Conservation (phyloP, 2,797 vertebrate species). For the Cryptoprocta ferox region DNA sequence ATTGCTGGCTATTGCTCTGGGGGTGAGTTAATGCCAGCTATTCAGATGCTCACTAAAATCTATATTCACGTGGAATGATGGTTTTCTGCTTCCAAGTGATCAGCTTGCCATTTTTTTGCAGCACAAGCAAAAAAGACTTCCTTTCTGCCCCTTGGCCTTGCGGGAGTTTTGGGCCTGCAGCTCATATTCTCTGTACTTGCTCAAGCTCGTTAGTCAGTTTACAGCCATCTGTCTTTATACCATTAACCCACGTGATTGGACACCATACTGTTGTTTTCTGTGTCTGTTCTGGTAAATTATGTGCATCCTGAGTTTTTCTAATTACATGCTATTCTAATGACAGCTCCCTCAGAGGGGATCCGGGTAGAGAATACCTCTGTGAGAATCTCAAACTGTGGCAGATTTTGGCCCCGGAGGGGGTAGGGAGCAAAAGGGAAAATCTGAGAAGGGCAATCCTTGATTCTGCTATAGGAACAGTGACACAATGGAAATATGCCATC, state of each 20-base stretch:
- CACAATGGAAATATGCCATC: not conserved
- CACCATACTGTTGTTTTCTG: constrained; percentile 23
- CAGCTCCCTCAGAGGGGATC: not conserved
- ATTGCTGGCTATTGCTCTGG: constrained; percentile 60
- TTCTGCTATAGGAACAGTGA: not conserved
- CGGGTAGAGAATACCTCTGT: not conserved
- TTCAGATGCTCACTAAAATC: constrained; percentile 25
- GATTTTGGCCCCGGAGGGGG: not conserved
- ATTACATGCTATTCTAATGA: not conserved
- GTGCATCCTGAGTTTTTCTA: not conserved
- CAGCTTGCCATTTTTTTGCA: constrained; percentile 56
- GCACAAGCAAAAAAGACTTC: constrained; percentile 34
- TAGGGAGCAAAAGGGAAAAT: not conserved
- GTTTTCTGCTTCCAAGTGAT: constrained; percentile 49
- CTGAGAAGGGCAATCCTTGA: not conserved
- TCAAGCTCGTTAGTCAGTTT: constrained; percentile 38
- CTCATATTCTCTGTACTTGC: constrained; percentile 16
- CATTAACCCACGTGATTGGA: constrained; percentile 10
- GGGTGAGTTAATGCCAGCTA: constrained; percentile 38
- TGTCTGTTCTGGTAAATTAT: constrained; percentile 26
- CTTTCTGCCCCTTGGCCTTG: not conserved
- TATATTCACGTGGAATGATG: not conserved
- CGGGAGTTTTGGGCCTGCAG: not conserved
- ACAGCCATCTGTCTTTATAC: constrained; percentile 59
- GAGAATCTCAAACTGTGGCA: not conserved